Conservation (phyloP, 2,113 vertebrate genomes). For the Platysteira castanea region DNA sequence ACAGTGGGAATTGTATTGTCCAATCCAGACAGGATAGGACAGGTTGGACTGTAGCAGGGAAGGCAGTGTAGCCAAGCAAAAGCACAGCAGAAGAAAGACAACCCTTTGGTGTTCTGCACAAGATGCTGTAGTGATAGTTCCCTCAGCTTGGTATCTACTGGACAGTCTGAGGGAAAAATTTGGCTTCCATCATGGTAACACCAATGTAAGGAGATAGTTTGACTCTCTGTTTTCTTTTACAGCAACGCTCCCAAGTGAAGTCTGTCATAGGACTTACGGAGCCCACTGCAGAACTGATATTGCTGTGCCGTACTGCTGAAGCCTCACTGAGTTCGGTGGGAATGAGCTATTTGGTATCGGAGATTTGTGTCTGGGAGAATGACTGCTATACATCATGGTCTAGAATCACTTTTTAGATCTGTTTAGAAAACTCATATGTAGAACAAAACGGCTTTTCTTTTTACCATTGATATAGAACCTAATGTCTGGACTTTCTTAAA, state of each 20-base stretch:
- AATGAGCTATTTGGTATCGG: background rate
- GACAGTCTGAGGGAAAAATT: background rate
- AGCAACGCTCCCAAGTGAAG: background rate
- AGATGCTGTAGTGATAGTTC: background rate
- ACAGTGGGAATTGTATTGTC: background rate
- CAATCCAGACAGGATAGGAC: background rate
- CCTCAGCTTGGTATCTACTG: background rate
- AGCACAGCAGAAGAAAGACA: accelerated
- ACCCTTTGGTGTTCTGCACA: accelerated
- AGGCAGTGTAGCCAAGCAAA: background rate
- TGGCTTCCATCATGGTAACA: background rate
- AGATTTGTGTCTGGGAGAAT: background rate
- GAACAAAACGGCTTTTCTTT: background rate
- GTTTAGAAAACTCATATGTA: background rate
- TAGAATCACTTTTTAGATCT: background rate
- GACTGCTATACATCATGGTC: background rate
- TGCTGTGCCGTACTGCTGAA: background rate
- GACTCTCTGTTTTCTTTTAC: background rate
- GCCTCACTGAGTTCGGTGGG: background rate
- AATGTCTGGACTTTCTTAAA: background rate
- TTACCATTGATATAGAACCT: background rate
- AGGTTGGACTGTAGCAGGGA: background rate
- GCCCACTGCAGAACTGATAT: background rate
- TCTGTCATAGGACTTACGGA: background rate
- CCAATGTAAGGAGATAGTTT: background rate